These are phyloP conservation scores for Heliocidaris erythrogramma DNA, from an alignment of 35 echinoderm and acorn worm species.

Conservation along the genomic window DNA sequence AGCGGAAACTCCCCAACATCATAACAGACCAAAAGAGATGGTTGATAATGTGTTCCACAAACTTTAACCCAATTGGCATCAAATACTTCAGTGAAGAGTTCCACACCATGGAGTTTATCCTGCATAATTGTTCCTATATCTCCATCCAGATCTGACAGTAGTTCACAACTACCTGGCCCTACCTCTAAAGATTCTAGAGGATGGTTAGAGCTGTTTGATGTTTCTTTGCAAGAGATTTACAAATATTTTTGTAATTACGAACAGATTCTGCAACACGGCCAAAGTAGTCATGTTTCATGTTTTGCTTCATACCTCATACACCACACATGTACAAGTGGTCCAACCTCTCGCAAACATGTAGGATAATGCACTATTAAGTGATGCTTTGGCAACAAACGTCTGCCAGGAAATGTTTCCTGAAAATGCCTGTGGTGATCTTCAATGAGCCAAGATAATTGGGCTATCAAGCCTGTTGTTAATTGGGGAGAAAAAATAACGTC, in stretches of 20 bases:
- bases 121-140: neutral
- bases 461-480: constrained; percentile 53
- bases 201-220: constrained; percentile 38
- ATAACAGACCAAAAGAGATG: constrained; percentile 25
- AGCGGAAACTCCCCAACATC: neutral
- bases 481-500: constrained; percentile 54
- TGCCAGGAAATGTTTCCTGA: constrained; percentile 18
- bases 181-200: constrained; percentile 27
- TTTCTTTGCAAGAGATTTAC: constrained; percentile 45
- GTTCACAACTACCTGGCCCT: neutral
- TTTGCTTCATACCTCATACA: constrained; percentile 49
- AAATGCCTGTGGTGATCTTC: constrained; percentile 46
- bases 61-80: constrained; percentile 47
- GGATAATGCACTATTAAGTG: constrained; percentile 49
- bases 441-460: constrained; percentile 48
- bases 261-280: constrained; percentile 20
- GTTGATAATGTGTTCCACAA: neutral
- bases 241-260: constrained; percentile 47
- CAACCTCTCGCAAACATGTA: neutral
- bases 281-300: constrained; percentile 41
- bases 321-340: constrained; percentile 21
- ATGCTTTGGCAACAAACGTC: constrained; percentile 2
- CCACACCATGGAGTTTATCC: neutral
- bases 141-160: constrained; percentile 21
- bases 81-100: constrained; percentile 37